Conservation (phyloP, 2,113 vertebrate genomes). For the Penelope pileata region DNA sequence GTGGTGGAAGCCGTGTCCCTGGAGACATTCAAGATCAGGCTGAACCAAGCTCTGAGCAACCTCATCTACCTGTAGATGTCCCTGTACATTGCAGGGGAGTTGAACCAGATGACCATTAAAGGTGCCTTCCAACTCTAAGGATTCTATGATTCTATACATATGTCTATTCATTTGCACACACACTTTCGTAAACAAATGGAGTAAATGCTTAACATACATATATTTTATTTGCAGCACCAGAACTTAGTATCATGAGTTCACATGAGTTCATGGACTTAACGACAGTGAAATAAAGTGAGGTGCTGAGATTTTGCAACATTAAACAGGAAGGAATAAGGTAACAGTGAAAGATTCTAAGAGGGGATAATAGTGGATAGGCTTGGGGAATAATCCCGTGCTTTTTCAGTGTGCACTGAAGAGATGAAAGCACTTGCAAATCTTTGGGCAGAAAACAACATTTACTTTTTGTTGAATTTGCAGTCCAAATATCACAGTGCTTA, state of each 20-base stretch:
- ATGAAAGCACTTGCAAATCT: background rate
- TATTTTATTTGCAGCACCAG: background rate
- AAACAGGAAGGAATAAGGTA: background rate
- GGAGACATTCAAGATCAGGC: too few relatives aligned
- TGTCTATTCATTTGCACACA: background rate
- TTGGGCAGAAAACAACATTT: rapidly evolving
- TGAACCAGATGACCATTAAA: too few relatives aligned
- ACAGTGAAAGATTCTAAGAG: background rate
- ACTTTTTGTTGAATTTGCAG: background rate
- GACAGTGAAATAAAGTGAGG: background rate
- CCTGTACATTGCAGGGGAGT: too few relatives aligned
- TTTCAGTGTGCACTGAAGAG: background rate
- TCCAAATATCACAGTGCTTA: background rate
- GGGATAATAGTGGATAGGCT: background rate
- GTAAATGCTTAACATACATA: background rate
- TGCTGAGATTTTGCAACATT: background rate
- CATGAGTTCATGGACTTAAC: too few relatives aligned
- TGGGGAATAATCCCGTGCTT: background rate
- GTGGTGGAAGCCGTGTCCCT: too few relatives aligned
- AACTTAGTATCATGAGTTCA: background rate
- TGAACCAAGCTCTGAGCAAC: too few relatives aligned
- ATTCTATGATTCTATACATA: too few relatives aligned
- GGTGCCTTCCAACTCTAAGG: too few relatives aligned
- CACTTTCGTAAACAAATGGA: background rate
- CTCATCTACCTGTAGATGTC: too few relatives aligned